Percentiles rank a stretch among this genome's conserved stretches.
These are phyloP conservation scores for Lindbergichthys nudifrons DNA, from an alignment of 2,797 vertebrate species.

Conservation along the genomic window DNA sequence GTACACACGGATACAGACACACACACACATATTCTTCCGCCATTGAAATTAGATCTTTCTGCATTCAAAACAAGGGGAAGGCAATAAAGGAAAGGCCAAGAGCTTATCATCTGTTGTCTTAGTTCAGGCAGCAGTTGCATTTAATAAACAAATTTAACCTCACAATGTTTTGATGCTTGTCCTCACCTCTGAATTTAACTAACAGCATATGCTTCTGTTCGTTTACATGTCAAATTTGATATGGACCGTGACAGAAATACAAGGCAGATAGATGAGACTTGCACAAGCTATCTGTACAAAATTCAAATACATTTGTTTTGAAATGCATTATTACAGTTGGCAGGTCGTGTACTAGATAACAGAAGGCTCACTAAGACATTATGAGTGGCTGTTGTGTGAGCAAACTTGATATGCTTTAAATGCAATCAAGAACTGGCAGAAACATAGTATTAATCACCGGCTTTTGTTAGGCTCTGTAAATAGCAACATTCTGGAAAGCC, in stretches of 20 bases:
- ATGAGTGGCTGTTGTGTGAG: conserved; percentile 78
- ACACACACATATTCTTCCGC: conserved; percentile 23
- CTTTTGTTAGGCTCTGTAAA: conserved; percentile 78
- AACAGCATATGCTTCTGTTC: conserved; percentile 36
- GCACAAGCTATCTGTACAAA: conserved; percentile 67
- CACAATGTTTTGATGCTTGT: conserved; percentile 9
- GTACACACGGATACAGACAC: conserved; percentile 25
- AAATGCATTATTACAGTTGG: conserved; percentile 76
- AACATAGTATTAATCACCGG: conserved; percentile 82
- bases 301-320: conserved; percentile 73
- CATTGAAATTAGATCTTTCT: conserved; percentile 57
- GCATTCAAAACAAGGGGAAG: conserved; percentile 61
- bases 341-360: conserved; percentile 72
- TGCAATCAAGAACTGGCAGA: conserved; percentile 81
- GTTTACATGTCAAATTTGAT: conserved; percentile 64
- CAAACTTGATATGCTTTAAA: conserved; percentile 84
- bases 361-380: conserved; percentile 73
- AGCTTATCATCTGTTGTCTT: conserved; percentile 54
- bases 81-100: conserved; percentile 34
- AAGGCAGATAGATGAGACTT: conserved; percentile 65
- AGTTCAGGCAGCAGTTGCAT: conserved; percentile 32
- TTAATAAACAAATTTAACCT: conserved; percentile 41
- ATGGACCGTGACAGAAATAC: conserved; percentile 63
- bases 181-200: conserved; percentile 43
- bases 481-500: conserved; percentile 72